These are phyloP conservation scores for Atherinomorus stipes DNA, from an alignment of 2,113 vertebrate genomes.

Conservation along the genomic window DNA sequence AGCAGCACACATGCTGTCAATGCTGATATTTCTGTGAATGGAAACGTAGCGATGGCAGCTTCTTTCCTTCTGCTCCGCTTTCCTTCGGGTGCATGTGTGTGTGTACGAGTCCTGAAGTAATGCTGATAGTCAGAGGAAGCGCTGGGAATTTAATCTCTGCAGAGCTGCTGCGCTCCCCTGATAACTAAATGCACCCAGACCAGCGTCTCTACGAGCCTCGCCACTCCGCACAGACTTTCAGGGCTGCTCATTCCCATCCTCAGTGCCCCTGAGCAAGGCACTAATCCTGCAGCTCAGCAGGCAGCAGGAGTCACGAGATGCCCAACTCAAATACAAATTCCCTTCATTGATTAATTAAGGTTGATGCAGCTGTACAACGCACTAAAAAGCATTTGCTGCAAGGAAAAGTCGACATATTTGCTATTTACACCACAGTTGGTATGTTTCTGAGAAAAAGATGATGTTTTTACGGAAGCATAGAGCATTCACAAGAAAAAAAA, in stretches of 20 bases:
- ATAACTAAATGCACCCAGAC: constrained; percentile 65
- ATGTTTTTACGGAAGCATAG: too few relatives aligned
- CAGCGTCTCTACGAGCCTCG: constrained; percentile 35
- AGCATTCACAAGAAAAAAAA: too few relatives aligned
- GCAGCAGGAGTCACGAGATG: not conserved
- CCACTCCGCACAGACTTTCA: constrained; percentile 36
- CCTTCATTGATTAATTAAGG: constrained; percentile 6
- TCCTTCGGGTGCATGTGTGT: constrained; percentile 32
- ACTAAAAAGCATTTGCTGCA: not conserved
- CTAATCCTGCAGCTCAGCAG: constrained; percentile 19
- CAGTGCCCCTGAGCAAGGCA: constrained; percentile 54
- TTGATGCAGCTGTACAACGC: constrained; percentile 7
- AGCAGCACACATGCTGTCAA: constrained; percentile 54
- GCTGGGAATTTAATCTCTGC: constrained; percentile 79
- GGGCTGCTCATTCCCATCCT: not conserved
- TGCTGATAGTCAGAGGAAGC: constrained; percentile 77
- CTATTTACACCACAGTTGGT: not conserved
- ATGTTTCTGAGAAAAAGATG: too few relatives aligned
- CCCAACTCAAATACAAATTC: not conserved
- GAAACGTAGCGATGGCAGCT: constrained; percentile 63
- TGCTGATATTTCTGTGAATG: constrained; percentile 68
- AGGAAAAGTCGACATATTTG: constrained; percentile 2
- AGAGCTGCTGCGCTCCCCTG: constrained; percentile 77
- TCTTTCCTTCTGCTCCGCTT: constrained; percentile 46
- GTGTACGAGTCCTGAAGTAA: constrained; percentile 73